Percentiles rank a stretch among this genome's conserved stretches.
phyloP scores from a whole-genome alignment of 2,797 vertebrate genomes.

The Acrocephalus scirpaceus region DNA sequence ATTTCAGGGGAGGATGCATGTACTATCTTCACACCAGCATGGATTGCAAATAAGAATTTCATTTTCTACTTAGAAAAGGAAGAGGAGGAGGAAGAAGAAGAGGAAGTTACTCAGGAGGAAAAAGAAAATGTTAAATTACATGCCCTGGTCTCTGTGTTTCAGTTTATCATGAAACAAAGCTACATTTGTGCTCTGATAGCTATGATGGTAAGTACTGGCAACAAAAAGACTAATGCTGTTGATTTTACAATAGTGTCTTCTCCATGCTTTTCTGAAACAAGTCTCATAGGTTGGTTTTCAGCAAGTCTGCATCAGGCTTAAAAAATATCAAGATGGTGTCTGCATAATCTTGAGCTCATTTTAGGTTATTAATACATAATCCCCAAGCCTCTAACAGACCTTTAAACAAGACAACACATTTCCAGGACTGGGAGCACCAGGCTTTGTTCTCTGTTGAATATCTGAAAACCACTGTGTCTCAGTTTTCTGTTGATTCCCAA shows the following conservation, averaged over 20 bases:
- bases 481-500: not conserved
- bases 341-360: not conserved
- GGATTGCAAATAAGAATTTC: constrained; percentile 29
- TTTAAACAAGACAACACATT: not conserved
- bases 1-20: not conserved
- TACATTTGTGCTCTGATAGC: constrained; percentile 98
- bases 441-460: not conserved
- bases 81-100: constrained; percentile 80
- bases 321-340: not conserved
- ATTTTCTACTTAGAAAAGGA: constrained; percentile 78
- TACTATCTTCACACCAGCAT: not conserved
- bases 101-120: constrained; percentile 67
- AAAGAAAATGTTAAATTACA: constrained; percentile 79
- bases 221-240: not conserved
- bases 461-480: not conserved
- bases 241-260: not conserved
- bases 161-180: constrained; percentile 98
- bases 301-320: not conserved
- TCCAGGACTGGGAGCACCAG: not conserved
- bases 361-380: not conserved
- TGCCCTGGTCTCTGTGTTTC: constrained; percentile 87
- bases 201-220: constrained; percentile 91
- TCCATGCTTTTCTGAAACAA: not conserved
- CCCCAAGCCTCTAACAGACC: not conserved
- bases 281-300: not conserved